phyloP scores from a whole-genome alignment of 2,797 vertebrate species.

The Pagetopsis macropterus region DNA sequence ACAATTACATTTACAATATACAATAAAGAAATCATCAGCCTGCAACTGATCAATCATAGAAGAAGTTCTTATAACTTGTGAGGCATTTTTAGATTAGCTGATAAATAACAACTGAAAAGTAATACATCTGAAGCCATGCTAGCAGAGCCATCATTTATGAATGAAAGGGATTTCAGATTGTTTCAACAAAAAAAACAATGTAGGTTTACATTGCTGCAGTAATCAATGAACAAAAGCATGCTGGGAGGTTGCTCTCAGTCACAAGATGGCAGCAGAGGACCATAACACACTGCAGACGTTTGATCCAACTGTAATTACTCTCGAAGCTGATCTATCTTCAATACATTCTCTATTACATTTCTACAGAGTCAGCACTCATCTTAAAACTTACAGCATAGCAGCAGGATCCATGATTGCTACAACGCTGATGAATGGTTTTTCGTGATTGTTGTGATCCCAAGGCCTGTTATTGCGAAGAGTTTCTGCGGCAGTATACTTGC shows the following conservation, averaged over 20 bases:
- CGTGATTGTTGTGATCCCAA: slow-evolving; percentile 8
- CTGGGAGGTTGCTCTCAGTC: slow-evolving; percentile 44
- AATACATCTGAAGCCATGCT: neutral
- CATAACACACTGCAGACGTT: slow-evolving; percentile 9
- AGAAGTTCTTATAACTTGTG: neutral
- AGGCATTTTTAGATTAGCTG: slow-evolving; percentile 13
- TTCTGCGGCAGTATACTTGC: slow-evolving; percentile 99
- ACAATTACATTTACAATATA: slow-evolving; percentile 10
- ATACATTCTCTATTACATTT: slow-evolving; percentile 21
- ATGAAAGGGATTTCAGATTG: slow-evolving; percentile 6
- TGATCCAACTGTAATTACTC: slow-evolving; percentile 38
- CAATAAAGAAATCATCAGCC: slow-evolving; percentile 2
- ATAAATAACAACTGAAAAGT: slow-evolving; percentile 33
- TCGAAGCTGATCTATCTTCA: slow-evolving; percentile 28
- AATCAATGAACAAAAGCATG: slow-evolving; percentile 29
- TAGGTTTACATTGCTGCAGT: slow-evolving; percentile 41
- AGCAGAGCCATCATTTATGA: slow-evolving; percentile 4
- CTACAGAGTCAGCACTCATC: slow-evolving; percentile 19
- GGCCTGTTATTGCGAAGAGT: slow-evolving; percentile 89
- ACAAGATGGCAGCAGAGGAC: slow-evolving; percentile 78
- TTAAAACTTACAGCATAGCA: slow-evolving; percentile 34
- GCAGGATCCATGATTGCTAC: slow-evolving; percentile 24
- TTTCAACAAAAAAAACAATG: neutral
- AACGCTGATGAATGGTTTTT: neutral
- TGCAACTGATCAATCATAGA: neutral